A percentile compares a stretch with the other conserved stretches of the same genome.
Evolutionary conservation across 64 coral and sea anemone species (phyloP).

Genomic region (Pachyseris speciosa): DNA sequence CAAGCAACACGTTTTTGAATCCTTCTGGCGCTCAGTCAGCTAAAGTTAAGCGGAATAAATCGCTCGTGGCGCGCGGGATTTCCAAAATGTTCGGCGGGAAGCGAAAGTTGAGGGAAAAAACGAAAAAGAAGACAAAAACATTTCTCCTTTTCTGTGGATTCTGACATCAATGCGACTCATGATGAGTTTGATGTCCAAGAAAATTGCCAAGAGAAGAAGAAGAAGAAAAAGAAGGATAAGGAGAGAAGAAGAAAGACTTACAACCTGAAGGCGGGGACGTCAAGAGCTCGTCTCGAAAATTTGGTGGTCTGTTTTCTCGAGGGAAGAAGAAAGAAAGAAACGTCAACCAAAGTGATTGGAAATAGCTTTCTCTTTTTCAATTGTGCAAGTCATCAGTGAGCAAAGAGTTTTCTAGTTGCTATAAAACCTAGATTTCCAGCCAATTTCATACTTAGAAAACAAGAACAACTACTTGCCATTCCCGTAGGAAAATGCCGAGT

Average conservation of each 20-base stretch:
- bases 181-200: background rate
- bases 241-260: background rate
- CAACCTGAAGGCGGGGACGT: background rate
- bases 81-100: slow-evolving; percentile 28
- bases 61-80: background rate
- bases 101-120: slow-evolving; percentile 8
- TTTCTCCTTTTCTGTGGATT: background rate
- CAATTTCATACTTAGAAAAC: too few species aligned
- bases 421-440: too few species aligned
- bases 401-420: too few species aligned
- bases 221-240: background rate
- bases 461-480: too few species aligned
- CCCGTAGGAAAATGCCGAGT: too few species aligned
- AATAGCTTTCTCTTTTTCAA: background rate
- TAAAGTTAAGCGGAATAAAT: slow-evolving; percentile 18
- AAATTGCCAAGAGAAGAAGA: background rate
- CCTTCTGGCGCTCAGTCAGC: background rate
- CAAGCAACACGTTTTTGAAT: background rate
- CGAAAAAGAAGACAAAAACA: background rate
- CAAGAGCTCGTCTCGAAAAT: slow-evolving; percentile 4
- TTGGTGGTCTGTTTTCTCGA: slow-evolving; percentile 39
- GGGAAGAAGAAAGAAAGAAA: slow-evolving; percentile 28
- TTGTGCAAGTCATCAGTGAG: too few species aligned
- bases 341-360: background rate
- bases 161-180: background rate